Evolutionary conservation across 2,888 invertebrate genomes (phyloP).

Genomic region (Meteorus colon): DNA sequence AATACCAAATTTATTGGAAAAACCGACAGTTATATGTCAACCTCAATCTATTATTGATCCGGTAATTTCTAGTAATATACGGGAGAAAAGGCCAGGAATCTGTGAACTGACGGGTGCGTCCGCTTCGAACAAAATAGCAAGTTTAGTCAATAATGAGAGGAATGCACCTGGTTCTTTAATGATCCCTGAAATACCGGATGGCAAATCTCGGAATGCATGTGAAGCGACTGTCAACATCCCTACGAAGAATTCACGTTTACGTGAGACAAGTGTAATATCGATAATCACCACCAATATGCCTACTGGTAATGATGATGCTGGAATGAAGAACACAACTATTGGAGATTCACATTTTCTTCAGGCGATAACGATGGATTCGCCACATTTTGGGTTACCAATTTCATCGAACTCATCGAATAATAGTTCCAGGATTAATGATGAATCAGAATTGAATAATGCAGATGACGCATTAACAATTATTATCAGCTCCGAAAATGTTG

Average conservation of each 20-base stretch:
- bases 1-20: slow-evolving; percentile 1
- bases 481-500: neutral
- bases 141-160: neutral
- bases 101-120: neutral
- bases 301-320: neutral
- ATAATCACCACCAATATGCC: neutral
- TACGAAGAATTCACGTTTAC: neutral
- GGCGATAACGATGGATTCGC: neutral
- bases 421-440: neutral
- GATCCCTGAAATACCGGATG: neutral
- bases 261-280: neutral
- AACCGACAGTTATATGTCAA: neutral
- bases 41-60: neutral
- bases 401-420: neutral
- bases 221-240: neutral
- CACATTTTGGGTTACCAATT: no score
- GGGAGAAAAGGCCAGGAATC: neutral
- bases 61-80: neutral
- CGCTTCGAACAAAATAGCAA: no score
- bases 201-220: neutral
- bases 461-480: neutral
- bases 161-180: neutral
- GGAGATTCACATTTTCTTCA: neutral
- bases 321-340: neutral
- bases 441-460: neutral